Evolutionary conservation across 1,140 invertebrate species (phyloP).

Genomic region (Cryptotermes secundus): DNA sequence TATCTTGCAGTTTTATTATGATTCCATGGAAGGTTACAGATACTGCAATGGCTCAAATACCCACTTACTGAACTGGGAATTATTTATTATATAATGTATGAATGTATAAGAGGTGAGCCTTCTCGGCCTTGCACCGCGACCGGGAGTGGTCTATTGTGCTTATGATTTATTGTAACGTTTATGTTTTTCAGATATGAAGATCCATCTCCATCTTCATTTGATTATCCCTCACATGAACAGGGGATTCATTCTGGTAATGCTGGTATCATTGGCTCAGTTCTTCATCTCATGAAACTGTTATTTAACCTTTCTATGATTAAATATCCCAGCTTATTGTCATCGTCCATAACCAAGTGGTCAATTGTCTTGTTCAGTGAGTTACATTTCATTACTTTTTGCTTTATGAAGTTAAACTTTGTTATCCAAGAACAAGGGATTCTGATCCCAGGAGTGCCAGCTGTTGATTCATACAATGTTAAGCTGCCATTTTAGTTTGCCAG

Average conservation of each 20-base stretch:
- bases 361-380: slow-evolving; percentile 24
- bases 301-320: slow-evolving; percentile 32
- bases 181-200: slow-evolving; percentile 28
- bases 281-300: not conserved
- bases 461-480: no score
- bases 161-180: not conserved
- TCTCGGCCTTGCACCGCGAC: no score
- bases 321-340: slow-evolving; percentile 23
- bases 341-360: slow-evolving; percentile 26
- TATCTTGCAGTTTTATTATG: no score
- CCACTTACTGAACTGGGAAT: no score
- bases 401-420: not conserved
- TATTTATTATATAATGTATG: no score
- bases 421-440: no score
- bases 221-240: not conserved
- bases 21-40: no score
- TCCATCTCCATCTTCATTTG: slow-evolving; percentile 23
- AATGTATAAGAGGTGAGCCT: no score
- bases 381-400: not conserved
- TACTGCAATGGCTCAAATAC: no score
- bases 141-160: no score
- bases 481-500: no score
- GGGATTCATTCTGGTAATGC: not conserved
- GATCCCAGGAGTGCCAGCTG: no score
- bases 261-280: not conserved